A percentile compares a stretch with the other conserved stretches of the same genome.
Conservation (phyloP, 2,797 vertebrate species). For the Kryptolebias ocellatus region DNA sequence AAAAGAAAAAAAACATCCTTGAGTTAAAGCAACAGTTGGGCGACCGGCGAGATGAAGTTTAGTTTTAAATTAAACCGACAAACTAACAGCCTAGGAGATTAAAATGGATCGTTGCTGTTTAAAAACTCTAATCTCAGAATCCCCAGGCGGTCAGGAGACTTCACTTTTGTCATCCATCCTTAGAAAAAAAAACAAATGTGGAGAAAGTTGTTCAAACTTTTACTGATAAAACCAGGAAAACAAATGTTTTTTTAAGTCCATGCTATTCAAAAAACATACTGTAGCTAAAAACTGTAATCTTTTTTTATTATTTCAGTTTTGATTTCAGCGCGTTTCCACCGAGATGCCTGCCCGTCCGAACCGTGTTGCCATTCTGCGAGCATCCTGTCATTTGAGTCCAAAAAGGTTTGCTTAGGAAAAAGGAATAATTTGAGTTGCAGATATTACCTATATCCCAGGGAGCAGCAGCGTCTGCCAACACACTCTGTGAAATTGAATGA, state of each 20-base stretch:
- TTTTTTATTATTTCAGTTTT: too few relatives aligned
- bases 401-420: constrained; percentile 17
- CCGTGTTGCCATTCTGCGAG: neutral
- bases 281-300: too few relatives aligned
- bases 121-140: too few relatives aligned
- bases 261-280: too few relatives aligned
- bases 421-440: constrained; percentile 33
- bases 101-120: too few relatives aligned
- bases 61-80: neutral
- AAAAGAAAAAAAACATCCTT: too few relatives aligned
- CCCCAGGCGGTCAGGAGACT: too few relatives aligned
- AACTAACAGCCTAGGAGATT: neutral
- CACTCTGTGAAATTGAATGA: constrained; percentile 56
- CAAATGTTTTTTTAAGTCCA: too few relatives aligned
- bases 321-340: neutral
- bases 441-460: constrained; percentile 27
- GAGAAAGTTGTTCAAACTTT: constrained; percentile 2
- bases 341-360: constrained; percentile 3
- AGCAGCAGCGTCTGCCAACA: constrained; percentile 40
- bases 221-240: constrained; percentile 14
- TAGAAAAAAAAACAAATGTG: neutral
- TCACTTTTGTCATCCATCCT: too few relatives aligned
- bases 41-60: too few relatives aligned
- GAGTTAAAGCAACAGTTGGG: too few relatives aligned
- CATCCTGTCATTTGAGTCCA: constrained; percentile 10